Conservation (phyloP, 2,888 invertebrate species). For the Eumacrocentrus americanus region DNA sequence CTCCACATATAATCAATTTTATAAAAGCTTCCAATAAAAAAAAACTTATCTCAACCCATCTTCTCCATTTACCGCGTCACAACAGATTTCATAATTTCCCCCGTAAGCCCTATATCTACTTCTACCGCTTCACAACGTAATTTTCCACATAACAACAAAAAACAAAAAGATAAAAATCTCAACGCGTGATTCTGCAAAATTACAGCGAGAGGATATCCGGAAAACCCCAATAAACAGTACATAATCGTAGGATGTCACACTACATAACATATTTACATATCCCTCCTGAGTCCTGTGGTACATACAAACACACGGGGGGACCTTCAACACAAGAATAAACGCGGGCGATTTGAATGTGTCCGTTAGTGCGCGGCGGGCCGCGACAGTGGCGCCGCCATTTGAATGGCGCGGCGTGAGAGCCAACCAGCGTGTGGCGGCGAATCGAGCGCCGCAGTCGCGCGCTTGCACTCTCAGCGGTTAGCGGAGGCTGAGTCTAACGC, state of each 20-base stretch:
- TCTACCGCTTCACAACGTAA: too few relatives aligned
- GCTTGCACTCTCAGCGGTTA: constrained; percentile 57
- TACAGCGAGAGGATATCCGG: not conserved
- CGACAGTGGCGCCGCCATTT: constrained; percentile 45
- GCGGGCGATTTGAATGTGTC: constrained; percentile 22
- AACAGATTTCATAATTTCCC: too few relatives aligned
- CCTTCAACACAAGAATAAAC: not conserved
- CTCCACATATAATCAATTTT: too few relatives aligned
- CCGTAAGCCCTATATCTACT: too few relatives aligned
- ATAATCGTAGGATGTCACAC: not conserved
- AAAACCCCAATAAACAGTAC: constrained; percentile 6
- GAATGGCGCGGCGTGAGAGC: constrained; percentile 34
- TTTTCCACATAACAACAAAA: not conserved
- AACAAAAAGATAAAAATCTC: not conserved
- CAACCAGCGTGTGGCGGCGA: constrained; percentile 50
- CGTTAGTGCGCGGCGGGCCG: constrained; percentile 32
- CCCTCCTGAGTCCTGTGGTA: too few relatives aligned
- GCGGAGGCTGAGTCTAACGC: constrained; percentile 43
- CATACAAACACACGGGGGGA: not conserved
- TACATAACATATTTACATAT: too few relatives aligned
- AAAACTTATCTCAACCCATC: too few relatives aligned
- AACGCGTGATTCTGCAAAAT: not conserved
- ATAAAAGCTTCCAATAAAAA: too few relatives aligned
- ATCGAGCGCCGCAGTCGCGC: constrained; percentile 54
- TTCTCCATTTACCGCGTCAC: too few relatives aligned